These are phyloP conservation scores for Ceratosolen solmsi DNA, from an alignment of 1,140 invertebrate species.

Conservation along the genomic window DNA sequence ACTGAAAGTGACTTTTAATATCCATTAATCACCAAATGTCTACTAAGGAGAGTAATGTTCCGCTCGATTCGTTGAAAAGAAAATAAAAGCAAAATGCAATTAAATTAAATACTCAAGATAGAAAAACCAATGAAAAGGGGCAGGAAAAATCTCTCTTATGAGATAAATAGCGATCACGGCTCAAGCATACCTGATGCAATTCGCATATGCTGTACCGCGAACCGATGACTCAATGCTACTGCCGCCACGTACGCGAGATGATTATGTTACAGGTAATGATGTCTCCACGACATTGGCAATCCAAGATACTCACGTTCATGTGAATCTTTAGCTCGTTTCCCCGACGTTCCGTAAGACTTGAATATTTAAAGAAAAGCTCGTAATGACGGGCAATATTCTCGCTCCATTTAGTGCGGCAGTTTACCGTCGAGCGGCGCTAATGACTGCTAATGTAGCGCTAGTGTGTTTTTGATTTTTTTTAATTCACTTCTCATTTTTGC, in stretches of 20 bases:
- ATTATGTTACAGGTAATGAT: conserved; percentile 31
- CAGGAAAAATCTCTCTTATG: too few relatives aligned
- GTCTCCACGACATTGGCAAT: background rate
- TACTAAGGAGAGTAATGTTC: too few relatives aligned
- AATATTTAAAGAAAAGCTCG: background rate
- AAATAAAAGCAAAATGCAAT: too few relatives aligned
- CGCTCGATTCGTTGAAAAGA: too few relatives aligned
- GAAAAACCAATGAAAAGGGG: too few relatives aligned
- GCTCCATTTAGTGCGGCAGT: background rate
- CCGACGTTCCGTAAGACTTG: background rate
- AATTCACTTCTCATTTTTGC: too few relatives aligned
- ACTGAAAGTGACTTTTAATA: too few relatives aligned
- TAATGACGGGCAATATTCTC: background rate
- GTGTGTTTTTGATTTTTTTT: too few relatives aligned
- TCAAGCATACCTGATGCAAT: conserved; percentile 20
- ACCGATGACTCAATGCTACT: conserved; percentile 32
- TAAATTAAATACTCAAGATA: too few relatives aligned
- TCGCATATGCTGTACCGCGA: background rate
- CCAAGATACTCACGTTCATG: background rate
- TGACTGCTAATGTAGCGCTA: too few relatives aligned
- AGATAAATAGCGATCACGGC: background rate
- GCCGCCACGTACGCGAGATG: background rate
- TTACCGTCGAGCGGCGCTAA: background rate
- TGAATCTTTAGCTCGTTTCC: background rate
- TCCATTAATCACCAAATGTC: too few relatives aligned